Evolutionary conservation across 35 echinoderm and acorn worm species (phyloP).

Genomic region (Amphiura filiformis): DNA sequence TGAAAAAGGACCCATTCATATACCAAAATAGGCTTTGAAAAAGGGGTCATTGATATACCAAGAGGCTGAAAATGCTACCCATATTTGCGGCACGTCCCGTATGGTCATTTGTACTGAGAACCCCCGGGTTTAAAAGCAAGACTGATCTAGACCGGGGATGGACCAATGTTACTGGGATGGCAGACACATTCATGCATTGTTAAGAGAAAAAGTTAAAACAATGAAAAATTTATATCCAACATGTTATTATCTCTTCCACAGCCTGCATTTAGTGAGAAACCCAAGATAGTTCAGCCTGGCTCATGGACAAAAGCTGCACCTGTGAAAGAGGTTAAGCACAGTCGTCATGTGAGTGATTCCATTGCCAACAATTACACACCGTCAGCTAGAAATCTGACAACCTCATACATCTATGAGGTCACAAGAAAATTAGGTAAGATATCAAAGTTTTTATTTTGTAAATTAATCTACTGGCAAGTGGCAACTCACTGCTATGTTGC

Average conservation of each 20-base stretch:
- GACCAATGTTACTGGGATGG: too few relatives aligned
- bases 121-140: too few relatives aligned
- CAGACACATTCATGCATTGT: background rate
- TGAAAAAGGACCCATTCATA: too few relatives aligned
- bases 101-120: too few relatives aligned
- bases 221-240: background rate
- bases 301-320: slow-evolving; percentile 91
- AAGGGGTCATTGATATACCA: too few relatives aligned
- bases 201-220: background rate
- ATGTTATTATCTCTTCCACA: slow-evolving; percentile 21
- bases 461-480: too few relatives aligned
- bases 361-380: slow-evolving; percentile 97
- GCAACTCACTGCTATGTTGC: too few relatives aligned
- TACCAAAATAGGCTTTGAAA: too few relatives aligned
- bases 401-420: slow-evolving; percentile 87
- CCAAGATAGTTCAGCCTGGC: slow-evolving; percentile 86
- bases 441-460: too few relatives aligned
- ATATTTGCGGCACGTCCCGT: too few relatives aligned
- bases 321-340: slow-evolving; percentile 79
- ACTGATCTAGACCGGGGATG: background rate
- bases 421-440: slow-evolving; percentile 82
- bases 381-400: slow-evolving; percentile 80
- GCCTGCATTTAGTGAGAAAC: slow-evolving; percentile 97
- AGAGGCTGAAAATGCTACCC: too few relatives aligned
- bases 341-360: slow-evolving; percentile 86